Conservation (phyloP, 2,888 invertebrate genomes). For the Rutpela maculata region DNA sequence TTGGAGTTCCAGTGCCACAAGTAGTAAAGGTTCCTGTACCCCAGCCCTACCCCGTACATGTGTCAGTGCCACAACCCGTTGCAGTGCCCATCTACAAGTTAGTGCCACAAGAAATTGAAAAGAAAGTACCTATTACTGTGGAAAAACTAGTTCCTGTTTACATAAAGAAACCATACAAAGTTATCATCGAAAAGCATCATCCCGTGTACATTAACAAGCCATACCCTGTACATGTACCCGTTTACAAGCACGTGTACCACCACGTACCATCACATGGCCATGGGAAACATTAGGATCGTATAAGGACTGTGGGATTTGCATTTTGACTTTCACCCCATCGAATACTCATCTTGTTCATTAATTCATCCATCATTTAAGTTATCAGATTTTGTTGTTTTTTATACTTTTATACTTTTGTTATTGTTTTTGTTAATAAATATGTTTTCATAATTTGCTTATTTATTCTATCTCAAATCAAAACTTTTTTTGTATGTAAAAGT, state of each 20-base stretch:
- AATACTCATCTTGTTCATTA: background rate
- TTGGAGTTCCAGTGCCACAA: slow-evolving; percentile 83
- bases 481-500: too few species aligned
- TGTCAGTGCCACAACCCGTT: slow-evolving; percentile 83
- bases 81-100: slow-evolving; percentile 84
- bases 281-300: slow-evolving; percentile 44
- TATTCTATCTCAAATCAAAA: background rate
- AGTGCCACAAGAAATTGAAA: slow-evolving; percentile 83
- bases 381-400: slow-evolving; percentile 20
- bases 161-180: slow-evolving; percentile 85
- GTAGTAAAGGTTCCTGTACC: slow-evolving; percentile 83
- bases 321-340: background rate
- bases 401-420: slow-evolving; percentile 20
- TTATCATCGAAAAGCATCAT: slow-evolving; percentile 84
- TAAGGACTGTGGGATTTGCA: background rate
- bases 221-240: slow-evolving; percentile 84
- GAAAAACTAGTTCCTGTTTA: slow-evolving; percentile 84
- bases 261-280: slow-evolving; percentile 53
- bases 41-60: slow-evolving; percentile 84
- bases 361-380: slow-evolving; percentile 23
- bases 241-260: slow-evolving; percentile 85
- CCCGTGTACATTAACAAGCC: slow-evolving; percentile 80
- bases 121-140: slow-evolving; percentile 84
- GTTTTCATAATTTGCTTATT: background rate
- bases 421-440: slow-evolving; percentile 27